Base-by-base conservation (phyloP, 2,113 vertebrate species). In the Erinaceus europaeus region DNA sequence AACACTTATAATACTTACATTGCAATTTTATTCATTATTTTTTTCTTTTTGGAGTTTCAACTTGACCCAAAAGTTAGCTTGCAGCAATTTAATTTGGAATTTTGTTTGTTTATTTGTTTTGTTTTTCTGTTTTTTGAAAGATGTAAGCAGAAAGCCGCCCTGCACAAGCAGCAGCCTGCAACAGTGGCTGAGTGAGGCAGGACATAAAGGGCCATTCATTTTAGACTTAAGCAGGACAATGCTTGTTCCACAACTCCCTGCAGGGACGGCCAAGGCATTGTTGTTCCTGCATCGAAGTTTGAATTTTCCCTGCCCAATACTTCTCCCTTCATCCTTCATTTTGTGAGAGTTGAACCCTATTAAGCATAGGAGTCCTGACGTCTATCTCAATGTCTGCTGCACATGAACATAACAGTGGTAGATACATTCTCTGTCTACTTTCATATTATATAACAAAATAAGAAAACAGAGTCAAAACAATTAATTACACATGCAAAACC, bases 41-140 rank as follows among this genome's bases (percentile, higher is more conserved):
- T 81, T 81, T 38, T 91, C 71, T 80, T 61, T 67, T 84, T 44
- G 29, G 68, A 78, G 29, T 50, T 90, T 62, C 36, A 81, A 77
- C 53, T 53, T 81, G 59, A 92, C 53, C 65, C 53, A 73, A 83
- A 86, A 81, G 52, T 85, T 59, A 90, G 74, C n/a, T 67, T 61
- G 86, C 15, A 20, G 38, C 62, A 57, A 64, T 62, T 77, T 77
- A 64, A 90, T 79, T 69, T 83, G 32, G 20, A 32, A n/a, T n/a
- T n/a, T n/a, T n/a, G n/a, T n/a, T n/a, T n/a, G n/a, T n/a, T n/a
- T n/a, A n/a, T n/a, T n/a, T n/a, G n/a, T n/a, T n/a, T n/a, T n/a
- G n/a, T n/a, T 57, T 84, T 75, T 91, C 55, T 48, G 55, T 9
- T 29, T 18, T 88, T 75, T 79, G 8, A 87, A 88, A 79, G 68